These are phyloP conservation scores for Apantesis nais DNA, from an alignment of 2,888 invertebrate species.

Conservation along the genomic window DNA sequence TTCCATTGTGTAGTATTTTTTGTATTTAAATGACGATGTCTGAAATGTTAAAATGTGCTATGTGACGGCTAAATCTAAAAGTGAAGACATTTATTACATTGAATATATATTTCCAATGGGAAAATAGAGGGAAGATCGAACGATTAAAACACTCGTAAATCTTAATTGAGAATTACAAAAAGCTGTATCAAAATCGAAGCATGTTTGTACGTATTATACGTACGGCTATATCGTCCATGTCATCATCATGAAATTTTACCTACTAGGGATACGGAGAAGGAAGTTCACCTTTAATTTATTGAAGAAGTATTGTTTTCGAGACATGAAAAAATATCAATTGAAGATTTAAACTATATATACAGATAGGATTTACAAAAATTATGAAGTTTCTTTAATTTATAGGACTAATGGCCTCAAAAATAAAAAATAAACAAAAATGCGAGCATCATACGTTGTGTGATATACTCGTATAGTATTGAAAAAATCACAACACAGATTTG, in stretches of 20 bases:
- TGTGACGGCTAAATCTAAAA: background rate
- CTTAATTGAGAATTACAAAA: background rate
- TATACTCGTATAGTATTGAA: background rate
- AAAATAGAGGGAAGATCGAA: background rate
- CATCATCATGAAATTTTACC: no score
- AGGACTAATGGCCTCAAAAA: background rate
- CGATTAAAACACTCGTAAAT: background rate
- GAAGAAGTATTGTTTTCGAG: background rate
- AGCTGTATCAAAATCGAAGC: no score
- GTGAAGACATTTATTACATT: background rate
- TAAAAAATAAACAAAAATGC: background rate
- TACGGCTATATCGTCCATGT: no score
- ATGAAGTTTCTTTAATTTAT: no score
- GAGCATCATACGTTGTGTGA: constrained; percentile 6
- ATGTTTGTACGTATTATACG: no score
- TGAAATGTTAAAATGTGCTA: background rate
- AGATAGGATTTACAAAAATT: background rate
- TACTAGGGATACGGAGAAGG: no score
- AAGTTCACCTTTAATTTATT: background rate
- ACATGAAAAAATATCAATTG: background rate
- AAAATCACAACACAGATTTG: constrained; percentile 34
- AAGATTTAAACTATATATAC: no score
- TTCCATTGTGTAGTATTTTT: no score
- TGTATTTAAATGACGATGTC: background rate
- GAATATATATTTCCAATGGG: background rate